Conservation (phyloP, 1,140 invertebrate genomes). For the Drosophila grimshawi region DNA sequence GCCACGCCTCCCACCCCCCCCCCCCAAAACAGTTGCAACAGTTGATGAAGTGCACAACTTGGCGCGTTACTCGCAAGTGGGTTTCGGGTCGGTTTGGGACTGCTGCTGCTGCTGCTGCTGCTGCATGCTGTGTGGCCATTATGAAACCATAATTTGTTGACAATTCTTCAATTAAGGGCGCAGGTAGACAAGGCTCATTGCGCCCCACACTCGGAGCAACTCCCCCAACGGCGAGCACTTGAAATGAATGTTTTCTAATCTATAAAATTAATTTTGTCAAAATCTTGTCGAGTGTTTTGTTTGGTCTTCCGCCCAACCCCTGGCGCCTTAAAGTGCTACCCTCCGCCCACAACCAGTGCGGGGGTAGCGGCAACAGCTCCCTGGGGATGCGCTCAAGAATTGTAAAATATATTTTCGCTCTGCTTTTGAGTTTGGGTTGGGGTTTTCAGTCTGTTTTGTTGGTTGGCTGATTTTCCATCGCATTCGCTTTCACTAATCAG, state of each 20-base stretch:
- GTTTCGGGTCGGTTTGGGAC: background rate
- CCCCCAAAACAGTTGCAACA: slow-evolving; percentile 59
- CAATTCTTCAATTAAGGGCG: slow-evolving; percentile 73
- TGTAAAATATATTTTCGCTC: slow-evolving; percentile 66
- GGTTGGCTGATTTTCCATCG: slow-evolving; percentile 36
- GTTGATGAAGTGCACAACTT: slow-evolving; percentile 76
- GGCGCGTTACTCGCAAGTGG: slow-evolving; percentile 14
- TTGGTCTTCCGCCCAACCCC: slow-evolving; percentile 27
- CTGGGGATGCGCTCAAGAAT: slow-evolving; percentile 45
- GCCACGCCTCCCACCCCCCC: slow-evolving; percentile 50
- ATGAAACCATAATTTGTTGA: slow-evolving; percentile 73
- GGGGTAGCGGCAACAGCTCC: slow-evolving; percentile 14
- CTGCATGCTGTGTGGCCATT: slow-evolving; percentile 54
- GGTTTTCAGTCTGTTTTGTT: slow-evolving; percentile 14
- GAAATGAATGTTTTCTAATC: slow-evolving; percentile 71
- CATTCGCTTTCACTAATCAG: slow-evolving; percentile 38
- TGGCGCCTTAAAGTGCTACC: background rate
- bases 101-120: background rate
- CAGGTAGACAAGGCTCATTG: slow-evolving; percentile 63
- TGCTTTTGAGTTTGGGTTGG: slow-evolving; percentile 1
- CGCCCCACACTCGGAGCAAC: slow-evolving; percentile 8
- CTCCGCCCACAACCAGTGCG: background rate
- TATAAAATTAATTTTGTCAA: slow-evolving; percentile 83
- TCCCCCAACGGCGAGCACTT: background rate
- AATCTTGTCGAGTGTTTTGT: slow-evolving; percentile 56